phyloP scores from a whole-genome alignment of 2,888 invertebrate genomes.

The Hedychridium roseum region DNA sequence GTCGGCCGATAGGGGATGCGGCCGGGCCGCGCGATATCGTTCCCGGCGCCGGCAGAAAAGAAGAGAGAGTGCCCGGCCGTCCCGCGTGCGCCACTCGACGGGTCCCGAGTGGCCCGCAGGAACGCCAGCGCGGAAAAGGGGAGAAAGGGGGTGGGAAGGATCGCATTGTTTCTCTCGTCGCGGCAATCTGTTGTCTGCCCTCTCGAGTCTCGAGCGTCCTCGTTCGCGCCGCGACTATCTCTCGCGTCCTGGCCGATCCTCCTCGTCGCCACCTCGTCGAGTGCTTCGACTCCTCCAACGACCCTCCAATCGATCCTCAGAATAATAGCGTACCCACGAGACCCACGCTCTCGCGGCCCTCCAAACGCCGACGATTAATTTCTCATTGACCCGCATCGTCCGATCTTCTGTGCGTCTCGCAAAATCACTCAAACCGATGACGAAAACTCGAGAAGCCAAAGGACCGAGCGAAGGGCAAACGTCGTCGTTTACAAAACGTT shows the following conservation, averaged over 20 bases:
- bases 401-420: slow-evolving; percentile 1
- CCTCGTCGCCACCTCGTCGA: slow-evolving; percentile 37
- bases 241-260: slow-evolving; percentile 20
- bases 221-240: slow-evolving; percentile 39
- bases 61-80: slow-evolving; percentile 7
- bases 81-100: slow-evolving; percentile 4
- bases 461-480: slow-evolving; percentile 4
- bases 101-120: slow-evolving; percentile 12
- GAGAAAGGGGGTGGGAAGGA: slow-evolving; percentile 15
- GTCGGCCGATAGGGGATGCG: no score
- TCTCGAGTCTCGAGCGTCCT: slow-evolving; percentile 59
- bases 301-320: slow-evolving; percentile 45
- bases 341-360: slow-evolving; percentile 33
- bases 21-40: neutral
- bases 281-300: slow-evolving; percentile 52
- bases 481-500: no score
- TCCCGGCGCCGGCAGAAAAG: neutral
- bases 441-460: slow-evolving; percentile 42
- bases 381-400: slow-evolving; percentile 51
- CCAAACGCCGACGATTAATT: slow-evolving; percentile 54
- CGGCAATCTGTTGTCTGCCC: slow-evolving; percentile 59
- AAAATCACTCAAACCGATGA: slow-evolving; percentile 39
- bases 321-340: slow-evolving; percentile 25
- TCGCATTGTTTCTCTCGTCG: slow-evolving; percentile 57
- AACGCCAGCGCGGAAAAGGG: slow-evolving; percentile 1